Percentiles rank a stretch among this genome's conserved stretches.
These are phyloP conservation scores for Zaprionus tsacasi DNA, from an alignment of 1,140 invertebrate genomes.

Conservation along the genomic window DNA sequence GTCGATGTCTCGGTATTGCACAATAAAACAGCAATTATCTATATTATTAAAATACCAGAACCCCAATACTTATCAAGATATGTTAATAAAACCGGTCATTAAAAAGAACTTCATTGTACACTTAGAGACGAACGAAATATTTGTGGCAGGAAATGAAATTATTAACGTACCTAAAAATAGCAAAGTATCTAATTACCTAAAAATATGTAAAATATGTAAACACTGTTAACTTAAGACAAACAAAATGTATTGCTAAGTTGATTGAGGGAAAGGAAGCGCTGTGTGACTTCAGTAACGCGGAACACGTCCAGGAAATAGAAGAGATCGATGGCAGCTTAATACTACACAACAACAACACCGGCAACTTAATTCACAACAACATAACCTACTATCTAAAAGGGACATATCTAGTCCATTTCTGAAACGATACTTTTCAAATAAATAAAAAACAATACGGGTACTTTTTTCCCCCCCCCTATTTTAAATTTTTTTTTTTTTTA, in stretches of 20 bases:
- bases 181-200: too few species aligned
- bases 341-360: slow-evolving; percentile 7
- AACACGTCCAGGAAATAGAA: background rate
- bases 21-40: background rate
- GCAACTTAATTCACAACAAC: too few species aligned
- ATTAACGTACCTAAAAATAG: too few species aligned
- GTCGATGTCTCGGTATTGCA: background rate
- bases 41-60: background rate
- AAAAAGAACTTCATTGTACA: background rate
- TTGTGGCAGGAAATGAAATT: too few species aligned
- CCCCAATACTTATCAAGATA: background rate
- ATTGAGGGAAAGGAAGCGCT: slow-evolving; percentile 13
- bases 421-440: background rate
- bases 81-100: background rate
- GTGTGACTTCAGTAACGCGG: slow-evolving; percentile 8
- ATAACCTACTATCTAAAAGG: background rate
- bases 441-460: background rate
- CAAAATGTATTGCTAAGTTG: too few species aligned
- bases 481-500: too few species aligned
- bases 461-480: too few species aligned
- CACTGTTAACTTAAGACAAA: too few species aligned
- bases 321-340: background rate
- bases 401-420: too few species aligned
- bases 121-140: too few species aligned
- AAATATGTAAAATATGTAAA: too few species aligned